Percentiles rank a stretch among this genome's conserved stretches.
Evolutionary conservation across 2,113 vertebrate genomes (phyloP).

Genomic region (Pygoscelis adeliae): DNA sequence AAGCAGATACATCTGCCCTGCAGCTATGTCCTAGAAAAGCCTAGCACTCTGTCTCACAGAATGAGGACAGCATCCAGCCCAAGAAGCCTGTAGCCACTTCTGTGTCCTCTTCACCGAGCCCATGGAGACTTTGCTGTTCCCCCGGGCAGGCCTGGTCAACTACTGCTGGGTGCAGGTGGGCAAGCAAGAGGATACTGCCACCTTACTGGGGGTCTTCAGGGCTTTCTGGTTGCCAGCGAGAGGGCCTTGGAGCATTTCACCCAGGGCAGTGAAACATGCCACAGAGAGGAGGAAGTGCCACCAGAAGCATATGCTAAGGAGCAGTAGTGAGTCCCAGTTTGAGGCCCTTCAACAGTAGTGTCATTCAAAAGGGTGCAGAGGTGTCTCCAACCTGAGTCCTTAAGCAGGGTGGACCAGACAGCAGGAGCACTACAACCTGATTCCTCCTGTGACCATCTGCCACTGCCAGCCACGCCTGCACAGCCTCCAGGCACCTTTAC

Average conservation of each 20-base stretch:
- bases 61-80: background rate
- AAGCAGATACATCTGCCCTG: background rate
- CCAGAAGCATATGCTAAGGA: background rate
- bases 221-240: background rate
- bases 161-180: rapidly evolving
- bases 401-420: background rate
- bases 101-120: background rate
- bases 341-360: background rate
- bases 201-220: background rate
- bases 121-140: background rate
- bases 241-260: background rate
- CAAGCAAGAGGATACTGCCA: background rate
- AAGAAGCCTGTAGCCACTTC: background rate
- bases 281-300: background rate
- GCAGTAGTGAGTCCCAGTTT: background rate
- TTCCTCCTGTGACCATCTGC: background rate
- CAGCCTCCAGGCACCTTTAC: background rate
- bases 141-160: background rate
- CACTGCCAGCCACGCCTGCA: background rate
- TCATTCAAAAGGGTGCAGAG: background rate
- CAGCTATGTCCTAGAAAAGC: background rate
- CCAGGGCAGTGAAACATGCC: background rate
- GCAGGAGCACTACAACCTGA: rapidly evolving
- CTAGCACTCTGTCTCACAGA: background rate
- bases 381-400: background rate